Evolutionary conservation across 1,140 invertebrate species (phyloP).

Genomic region (Drosophila nigrodunni): DNA sequence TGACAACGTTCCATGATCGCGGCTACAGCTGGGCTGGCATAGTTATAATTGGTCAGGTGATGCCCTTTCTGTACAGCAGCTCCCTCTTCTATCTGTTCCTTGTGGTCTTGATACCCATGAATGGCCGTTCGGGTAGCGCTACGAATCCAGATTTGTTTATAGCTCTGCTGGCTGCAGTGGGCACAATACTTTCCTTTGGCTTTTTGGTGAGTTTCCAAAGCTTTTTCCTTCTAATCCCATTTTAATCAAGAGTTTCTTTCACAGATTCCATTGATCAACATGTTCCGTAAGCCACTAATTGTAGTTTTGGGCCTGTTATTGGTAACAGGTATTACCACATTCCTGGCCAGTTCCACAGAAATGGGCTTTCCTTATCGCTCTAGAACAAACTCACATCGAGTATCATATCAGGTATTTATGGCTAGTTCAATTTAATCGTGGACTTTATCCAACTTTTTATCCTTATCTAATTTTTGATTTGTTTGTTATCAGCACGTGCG

Average conservation of each 20-base stretch:
- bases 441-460: background rate
- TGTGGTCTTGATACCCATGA: slow-evolving; percentile 88
- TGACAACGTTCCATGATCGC: slow-evolving; percentile 45
- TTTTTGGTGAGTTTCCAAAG: slow-evolving; percentile 46
- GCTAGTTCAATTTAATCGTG: slow-evolving; percentile 49
- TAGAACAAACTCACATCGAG: slow-evolving; percentile 87
- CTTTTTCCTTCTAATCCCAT: background rate
- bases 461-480: background rate
- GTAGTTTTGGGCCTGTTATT: slow-evolving; percentile 78
- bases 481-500: slow-evolving; percentile 85
- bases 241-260: background rate
- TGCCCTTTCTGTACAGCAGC: slow-evolving; percentile 86
- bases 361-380: slow-evolving; percentile 91
- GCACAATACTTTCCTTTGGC: slow-evolving; percentile 42
- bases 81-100: slow-evolving; percentile 88
- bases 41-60: slow-evolving; percentile 81
- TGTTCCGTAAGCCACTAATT: slow-evolving; percentile 46
- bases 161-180: slow-evolving; percentile 84
- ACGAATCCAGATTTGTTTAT: slow-evolving; percentile 87
- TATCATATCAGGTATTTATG: slow-evolving; percentile 86
- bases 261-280: slow-evolving; percentile 41
- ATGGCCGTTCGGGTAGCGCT: slow-evolving; percentile 87
- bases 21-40: slow-evolving; percentile 87
- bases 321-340: slow-evolving; percentile 85
- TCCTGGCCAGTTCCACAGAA: slow-evolving; percentile 87